Base-by-base conservation (phyloP, 2,113 vertebrate species). In the Myxocyprinus asiaticus region DNA sequence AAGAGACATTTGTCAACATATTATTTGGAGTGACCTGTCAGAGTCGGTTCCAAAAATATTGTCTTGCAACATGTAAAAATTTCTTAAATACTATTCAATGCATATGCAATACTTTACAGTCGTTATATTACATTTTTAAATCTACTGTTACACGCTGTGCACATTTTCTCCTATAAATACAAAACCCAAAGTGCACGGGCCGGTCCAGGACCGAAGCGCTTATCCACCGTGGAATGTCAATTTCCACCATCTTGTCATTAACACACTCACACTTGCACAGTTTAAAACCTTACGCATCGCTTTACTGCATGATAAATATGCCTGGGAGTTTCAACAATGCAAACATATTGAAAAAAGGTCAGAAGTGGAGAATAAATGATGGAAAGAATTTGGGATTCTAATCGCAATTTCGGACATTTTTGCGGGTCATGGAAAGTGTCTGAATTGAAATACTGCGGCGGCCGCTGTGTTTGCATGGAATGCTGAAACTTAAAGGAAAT, bases 71-170 rank as follows among this genome's bases (percentile, higher is more conserved):
- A 77, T 58, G 70, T 73, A 59, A 75, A 33, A 33, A 33, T 82
- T 47, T 33, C 22, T 33, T 33, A 33, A 33, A 77, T 81, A 74
- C 67, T 81, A 84, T 69, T 75, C 69, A 74, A 48, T 77, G 81
- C 79, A 81, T 78, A 14, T 84, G 78, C 79, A 84, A 70, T 84
- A 84, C 80, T 81, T 69, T 81, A 84, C 76, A 84, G 70, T 68
- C 79, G 9, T 45, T 84, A 69, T 65, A 51, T 61, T 67, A 76
- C 73, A 80, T 58, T 73, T 33, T 33, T 33, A 33, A 33, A 33
- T 33, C 22, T 33, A 3, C 22, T 33, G 22, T 33, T 33, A 72
- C 71, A 73, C 64, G 63, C 82, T 83, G 74, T 68, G 74, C 56
- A 51, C 78, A 67, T 71, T 67, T 58, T 14, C 45, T 63, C 22